Percentiles rank a stretch among this genome's conserved stretches.
phyloP scores from a whole-genome alignment of 1,140 invertebrate genomes.

The Philotrypesis tridentata region DNA sequence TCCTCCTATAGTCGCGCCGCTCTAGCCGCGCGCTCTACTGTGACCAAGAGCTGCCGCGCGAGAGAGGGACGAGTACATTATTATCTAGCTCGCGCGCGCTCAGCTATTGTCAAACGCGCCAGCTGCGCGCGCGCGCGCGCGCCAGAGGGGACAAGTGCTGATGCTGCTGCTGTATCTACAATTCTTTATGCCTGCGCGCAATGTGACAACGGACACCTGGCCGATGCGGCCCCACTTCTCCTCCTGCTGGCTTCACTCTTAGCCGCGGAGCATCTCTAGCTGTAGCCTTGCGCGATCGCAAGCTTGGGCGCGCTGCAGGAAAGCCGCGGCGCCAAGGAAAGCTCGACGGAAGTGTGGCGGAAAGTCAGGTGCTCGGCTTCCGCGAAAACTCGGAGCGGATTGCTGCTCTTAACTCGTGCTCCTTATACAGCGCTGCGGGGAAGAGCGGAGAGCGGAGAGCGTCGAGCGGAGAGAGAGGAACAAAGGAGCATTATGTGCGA shows the following conservation, averaged over 20 bases:
- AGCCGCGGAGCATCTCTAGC: no score
- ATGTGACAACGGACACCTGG: background rate
- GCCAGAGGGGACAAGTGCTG: background rate
- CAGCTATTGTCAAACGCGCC: conserved; percentile 67
- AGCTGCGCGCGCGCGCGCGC: conserved; percentile 56
- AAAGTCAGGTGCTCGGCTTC: background rate
- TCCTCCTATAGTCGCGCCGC: conserved; percentile 43
- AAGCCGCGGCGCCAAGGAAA: background rate
- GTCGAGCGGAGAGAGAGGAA: conserved; percentile 66
- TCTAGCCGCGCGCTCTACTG: conserved; percentile 57
- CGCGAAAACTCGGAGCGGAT: conserved; percentile 29
- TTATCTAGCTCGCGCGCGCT: conserved; percentile 63
- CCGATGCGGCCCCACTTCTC: no score
- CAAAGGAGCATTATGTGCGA: conserved; percentile 68
- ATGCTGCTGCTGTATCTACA: no score
- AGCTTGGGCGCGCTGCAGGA: no score
- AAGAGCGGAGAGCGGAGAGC: no score
- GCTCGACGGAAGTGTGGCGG: background rate
- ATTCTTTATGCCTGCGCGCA: background rate
- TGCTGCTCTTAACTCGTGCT: background rate
- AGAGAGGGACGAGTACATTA: conserved; percentile 63
- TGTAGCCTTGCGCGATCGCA: background rate
- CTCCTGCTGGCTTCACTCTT: no score
- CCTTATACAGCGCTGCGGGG: no score
- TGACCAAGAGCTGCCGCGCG: conserved; percentile 65